Conservation (phyloP, 2,113 vertebrate genomes). For the Eptatretus burgeri region DNA sequence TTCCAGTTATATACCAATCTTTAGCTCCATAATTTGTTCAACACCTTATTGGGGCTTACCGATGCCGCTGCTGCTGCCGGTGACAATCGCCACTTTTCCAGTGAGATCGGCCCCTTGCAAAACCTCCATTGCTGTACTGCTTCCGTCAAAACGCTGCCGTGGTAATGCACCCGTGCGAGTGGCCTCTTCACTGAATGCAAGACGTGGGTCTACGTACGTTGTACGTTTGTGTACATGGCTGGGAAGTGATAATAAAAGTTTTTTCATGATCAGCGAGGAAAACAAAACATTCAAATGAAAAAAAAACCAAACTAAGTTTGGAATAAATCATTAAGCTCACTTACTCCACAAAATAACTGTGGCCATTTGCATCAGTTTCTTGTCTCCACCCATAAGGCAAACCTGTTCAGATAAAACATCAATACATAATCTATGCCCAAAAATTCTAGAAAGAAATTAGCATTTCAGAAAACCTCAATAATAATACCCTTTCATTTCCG, state of each 20-base stretch:
- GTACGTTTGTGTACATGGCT: constrained; percentile 90
- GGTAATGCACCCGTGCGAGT: constrained; percentile 31
- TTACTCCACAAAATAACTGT: constrained; percentile 80
- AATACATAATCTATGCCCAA: too few relatives aligned
- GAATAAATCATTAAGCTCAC: constrained; percentile 15
- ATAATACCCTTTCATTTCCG: too few relatives aligned
- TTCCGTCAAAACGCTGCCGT: constrained; percentile 52
- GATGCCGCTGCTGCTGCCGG: constrained; percentile 61
- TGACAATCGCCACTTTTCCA: constrained; percentile 43
- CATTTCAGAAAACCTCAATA: too few relatives aligned
- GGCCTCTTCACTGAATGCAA: constrained; percentile 82
- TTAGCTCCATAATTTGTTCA: too few relatives aligned
- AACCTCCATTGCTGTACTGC: constrained; percentile 56
- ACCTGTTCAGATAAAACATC: constrained; percentile 5
- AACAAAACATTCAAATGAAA: constrained; percentile 8
- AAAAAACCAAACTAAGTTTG: neutral
- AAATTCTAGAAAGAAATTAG: too few relatives aligned
- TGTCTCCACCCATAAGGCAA: constrained; percentile 90
- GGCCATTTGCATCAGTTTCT: constrained; percentile 63
- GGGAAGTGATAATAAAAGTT: constrained; percentile 9
- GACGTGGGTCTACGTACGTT: constrained; percentile 74
- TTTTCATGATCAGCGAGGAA: constrained; percentile 7
- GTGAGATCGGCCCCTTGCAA: constrained; percentile 59
- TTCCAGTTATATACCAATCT: too few relatives aligned
- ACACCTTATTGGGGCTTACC: constrained; percentile 24